Percentiles rank a stretch among this genome's conserved stretches.
Evolutionary conservation across 2,888 invertebrate genomes (phyloP).

Genomic region (Orchestes rusci): DNA sequence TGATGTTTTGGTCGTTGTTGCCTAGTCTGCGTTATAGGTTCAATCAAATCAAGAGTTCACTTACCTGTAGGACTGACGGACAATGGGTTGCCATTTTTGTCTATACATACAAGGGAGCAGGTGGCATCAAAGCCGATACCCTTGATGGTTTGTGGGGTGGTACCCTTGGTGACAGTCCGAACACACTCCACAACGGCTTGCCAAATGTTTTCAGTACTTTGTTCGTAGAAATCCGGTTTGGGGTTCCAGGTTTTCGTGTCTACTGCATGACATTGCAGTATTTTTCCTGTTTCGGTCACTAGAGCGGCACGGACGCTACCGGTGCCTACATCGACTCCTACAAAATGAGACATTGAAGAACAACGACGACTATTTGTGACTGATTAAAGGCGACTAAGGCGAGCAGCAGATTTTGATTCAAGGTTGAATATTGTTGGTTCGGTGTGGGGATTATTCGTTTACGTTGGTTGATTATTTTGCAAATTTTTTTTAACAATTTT

Average conservation of each 20-base stretch:
- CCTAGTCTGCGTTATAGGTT: constrained; percentile 40
- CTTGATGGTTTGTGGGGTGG: constrained; percentile 53
- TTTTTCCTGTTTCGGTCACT: constrained; percentile 60
- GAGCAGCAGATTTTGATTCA: too few species aligned
- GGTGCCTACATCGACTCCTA: constrained; percentile 92
- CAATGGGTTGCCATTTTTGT: constrained; percentile 59
- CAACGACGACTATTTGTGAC: too few species aligned
- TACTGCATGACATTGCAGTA: constrained; percentile 59
- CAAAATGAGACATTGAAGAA: constrained; percentile 48
- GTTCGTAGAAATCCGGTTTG: constrained; percentile 72
- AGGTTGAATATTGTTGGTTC: too few species aligned
- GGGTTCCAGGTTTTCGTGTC: constrained; percentile 67
- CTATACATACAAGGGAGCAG: constrained; percentile 82
- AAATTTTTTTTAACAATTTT: too few species aligned
- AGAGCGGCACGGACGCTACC: constrained; percentile 84
- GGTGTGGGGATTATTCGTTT: too few species aligned
- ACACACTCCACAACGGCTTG: constrained; percentile 59
- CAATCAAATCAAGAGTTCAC: constrained; percentile 1
- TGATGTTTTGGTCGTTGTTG: constrained; percentile 67
- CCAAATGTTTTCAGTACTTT: constrained; percentile 90
- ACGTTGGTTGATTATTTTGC: too few species aligned
- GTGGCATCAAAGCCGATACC: constrained; percentile 95
- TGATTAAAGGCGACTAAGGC: too few species aligned
- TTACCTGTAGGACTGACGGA: constrained; percentile 61
- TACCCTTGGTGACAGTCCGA: constrained; percentile 53